phyloP scores from a whole-genome alignment of 2,888 invertebrate genomes.

The Drosophila nigricruria region DNA sequence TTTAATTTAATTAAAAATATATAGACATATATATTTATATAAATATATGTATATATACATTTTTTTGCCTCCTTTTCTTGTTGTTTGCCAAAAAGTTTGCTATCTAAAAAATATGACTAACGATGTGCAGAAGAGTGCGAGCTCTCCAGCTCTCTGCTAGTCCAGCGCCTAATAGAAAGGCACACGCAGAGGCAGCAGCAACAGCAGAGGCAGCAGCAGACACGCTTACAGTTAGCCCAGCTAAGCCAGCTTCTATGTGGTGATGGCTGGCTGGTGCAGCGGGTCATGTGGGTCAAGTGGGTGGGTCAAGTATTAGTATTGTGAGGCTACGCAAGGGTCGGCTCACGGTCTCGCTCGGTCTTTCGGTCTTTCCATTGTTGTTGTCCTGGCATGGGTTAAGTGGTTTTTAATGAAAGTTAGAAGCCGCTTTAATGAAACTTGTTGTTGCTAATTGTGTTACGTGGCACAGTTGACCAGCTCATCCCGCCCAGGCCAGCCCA shows the following conservation, averaged over 20 bases:
- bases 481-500: not conserved
- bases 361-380: slow-evolving; percentile 13
- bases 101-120: slow-evolving; percentile 69
- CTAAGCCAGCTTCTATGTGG: slow-evolving; percentile 49
- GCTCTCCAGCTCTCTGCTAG: slow-evolving; percentile 10
- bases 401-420: slow-evolving; percentile 81
- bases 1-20: slow-evolving; percentile 76
- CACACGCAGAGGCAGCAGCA: slow-evolving; percentile 31
- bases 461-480: slow-evolving; percentile 48
- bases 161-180: not conserved
- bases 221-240: slow-evolving; percentile 56
- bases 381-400: slow-evolving; percentile 72
- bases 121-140: slow-evolving; percentile 64
- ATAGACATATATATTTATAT: slow-evolving; percentile 6
- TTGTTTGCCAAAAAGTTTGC: slow-evolving; percentile 60
- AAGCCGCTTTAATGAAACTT: slow-evolving; percentile 80
- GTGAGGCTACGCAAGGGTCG: slow-evolving; percentile 38
- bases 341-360: slow-evolving; percentile 32
- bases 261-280: slow-evolving; percentile 39
- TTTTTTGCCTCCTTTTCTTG: slow-evolving; percentile 29
- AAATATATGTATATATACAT: not conserved
- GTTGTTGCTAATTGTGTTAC: slow-evolving; percentile 75
- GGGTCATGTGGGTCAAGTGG: slow-evolving; percentile 80
- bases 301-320: slow-evolving; percentile 70
- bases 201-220: slow-evolving; percentile 33